Evolutionary conservation across 1,140 invertebrate species (phyloP).

Genomic region (Helicoverpa armigera): DNA sequence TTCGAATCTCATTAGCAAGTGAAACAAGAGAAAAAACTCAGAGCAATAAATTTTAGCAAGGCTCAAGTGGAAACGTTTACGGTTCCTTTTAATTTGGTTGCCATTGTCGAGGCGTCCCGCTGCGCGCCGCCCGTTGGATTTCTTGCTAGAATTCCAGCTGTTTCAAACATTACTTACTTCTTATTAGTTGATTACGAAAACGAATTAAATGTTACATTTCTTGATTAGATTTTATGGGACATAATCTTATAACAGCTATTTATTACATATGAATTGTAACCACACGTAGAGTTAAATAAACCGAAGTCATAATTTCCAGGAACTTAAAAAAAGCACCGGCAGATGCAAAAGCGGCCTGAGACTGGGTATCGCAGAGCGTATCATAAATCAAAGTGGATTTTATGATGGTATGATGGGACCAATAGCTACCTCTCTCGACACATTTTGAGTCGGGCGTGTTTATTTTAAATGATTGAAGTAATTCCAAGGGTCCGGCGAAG

Average conservation of each 20-base stretch:
- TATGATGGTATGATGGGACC: constrained; percentile 60
- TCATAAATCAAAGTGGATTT: constrained; percentile 72
- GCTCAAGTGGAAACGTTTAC: constrained; percentile 83
- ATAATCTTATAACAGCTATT: constrained; percentile 1
- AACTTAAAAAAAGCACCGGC: constrained; percentile 25
- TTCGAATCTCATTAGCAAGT: constrained; percentile 84
- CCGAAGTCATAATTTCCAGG: not conserved
- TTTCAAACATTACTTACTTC: constrained; percentile 81
- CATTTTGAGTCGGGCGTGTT: constrained; percentile 73
- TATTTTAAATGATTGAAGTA: constrained; percentile 76
- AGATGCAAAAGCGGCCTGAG: constrained; percentile 31
- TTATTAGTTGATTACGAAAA: constrained; percentile 82
- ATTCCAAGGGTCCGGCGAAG: constrained; percentile 63
- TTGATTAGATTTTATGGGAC: constrained; percentile 35
- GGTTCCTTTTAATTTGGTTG: constrained; percentile 85
- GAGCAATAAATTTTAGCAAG: constrained; percentile 85
- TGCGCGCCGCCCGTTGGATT: constrained; percentile 77
- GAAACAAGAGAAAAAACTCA: constrained; percentile 81
- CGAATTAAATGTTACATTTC: constrained; percentile 71
- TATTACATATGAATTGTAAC: constrained; percentile 50
- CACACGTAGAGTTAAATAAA: constrained; percentile 40
- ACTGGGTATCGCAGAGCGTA: constrained; percentile 53
- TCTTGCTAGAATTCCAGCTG: constrained; percentile 83
- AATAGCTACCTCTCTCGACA: constrained; percentile 62
- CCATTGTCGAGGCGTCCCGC: constrained; percentile 82